Conservation (phyloP, 2,113 vertebrate genomes). For the Otus sunia region DNA sequence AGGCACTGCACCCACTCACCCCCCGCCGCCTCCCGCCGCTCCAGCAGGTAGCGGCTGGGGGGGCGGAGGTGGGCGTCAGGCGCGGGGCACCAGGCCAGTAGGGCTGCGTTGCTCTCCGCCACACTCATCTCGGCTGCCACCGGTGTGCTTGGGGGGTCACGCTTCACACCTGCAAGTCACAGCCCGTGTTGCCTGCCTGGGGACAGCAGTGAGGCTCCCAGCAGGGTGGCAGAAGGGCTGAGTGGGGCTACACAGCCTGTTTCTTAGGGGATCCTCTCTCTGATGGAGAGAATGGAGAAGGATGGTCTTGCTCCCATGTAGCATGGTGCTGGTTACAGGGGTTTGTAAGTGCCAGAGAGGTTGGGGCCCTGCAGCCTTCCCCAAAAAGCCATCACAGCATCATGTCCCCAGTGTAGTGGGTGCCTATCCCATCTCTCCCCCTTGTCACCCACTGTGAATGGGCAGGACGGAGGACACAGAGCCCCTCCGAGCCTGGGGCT, state of each 20-base stretch:
- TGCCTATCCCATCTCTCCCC: neutral
- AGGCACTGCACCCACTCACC: slow-evolving; percentile 93
- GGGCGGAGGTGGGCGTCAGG: slow-evolving; percentile 80
- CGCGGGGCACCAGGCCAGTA: slow-evolving; percentile 87
- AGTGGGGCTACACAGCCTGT: neutral
- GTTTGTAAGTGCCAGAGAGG: neutral
- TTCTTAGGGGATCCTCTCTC: neutral
- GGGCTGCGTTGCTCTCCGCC: slow-evolving; percentile 83
- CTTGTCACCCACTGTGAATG: fast-evolving
- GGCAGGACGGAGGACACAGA: neutral
- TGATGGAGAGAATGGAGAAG: neutral
- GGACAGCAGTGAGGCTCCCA: fast-evolving
- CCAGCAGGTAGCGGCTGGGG: slow-evolving; percentile 85
- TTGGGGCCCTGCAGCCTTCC: neutral
- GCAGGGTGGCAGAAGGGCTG: neutral
- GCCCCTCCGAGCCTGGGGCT: neutral
- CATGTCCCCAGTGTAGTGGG: fast-evolving
- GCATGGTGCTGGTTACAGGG: neutral
- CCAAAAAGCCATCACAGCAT: neutral
- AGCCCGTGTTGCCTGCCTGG: neutral
- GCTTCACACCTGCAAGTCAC: slow-evolving; percentile 79
- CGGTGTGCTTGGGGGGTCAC: slow-evolving; percentile 83
- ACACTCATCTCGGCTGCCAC: slow-evolving; percentile 86
- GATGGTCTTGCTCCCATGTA: neutral
- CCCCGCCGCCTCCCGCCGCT: slow-evolving; percentile 83